Conservation (phyloP, 2,113 vertebrate genomes). For the Oceanodroma tethys region DNA sequence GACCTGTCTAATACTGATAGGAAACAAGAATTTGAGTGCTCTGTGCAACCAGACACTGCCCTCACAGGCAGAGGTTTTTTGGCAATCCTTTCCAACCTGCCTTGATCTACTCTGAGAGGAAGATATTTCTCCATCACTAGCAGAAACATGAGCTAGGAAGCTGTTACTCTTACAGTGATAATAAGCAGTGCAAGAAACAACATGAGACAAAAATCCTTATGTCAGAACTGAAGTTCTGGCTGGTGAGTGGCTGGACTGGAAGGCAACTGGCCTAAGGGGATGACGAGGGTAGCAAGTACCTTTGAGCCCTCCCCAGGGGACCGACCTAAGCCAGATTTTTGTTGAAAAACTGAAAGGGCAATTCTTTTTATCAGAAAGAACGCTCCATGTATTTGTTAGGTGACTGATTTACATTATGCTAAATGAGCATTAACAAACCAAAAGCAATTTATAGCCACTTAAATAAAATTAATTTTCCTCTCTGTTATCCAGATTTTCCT, state of each 20-base stretch:
- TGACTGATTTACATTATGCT: neutral
- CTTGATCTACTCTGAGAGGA: neutral
- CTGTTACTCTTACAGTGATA: neutral
- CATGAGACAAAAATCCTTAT: neutral
- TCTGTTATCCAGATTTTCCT: neutral
- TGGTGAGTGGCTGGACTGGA: accelerated
- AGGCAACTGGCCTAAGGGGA: neutral
- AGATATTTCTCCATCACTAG: neutral
- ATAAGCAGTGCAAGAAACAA: neutral
- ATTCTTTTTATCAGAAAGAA: neutral
- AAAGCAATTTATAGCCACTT: neutral
- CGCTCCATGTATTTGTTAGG: neutral
- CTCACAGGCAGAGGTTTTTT: neutral
- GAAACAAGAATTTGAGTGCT: neutral
- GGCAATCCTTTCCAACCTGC: neutral
- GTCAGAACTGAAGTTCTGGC: neutral
- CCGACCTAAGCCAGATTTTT: neutral
- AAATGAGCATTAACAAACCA: neutral
- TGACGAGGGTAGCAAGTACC: neutral
- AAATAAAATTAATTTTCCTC: neutral
- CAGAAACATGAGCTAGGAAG: neutral
- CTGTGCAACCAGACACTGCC: neutral
- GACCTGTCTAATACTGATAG: neutral
- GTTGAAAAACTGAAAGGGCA: neutral
- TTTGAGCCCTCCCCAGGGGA: neutral